Percentiles rank a stretch among this genome's conserved stretches.
phyloP scores from a whole-genome alignment of 2,113 vertebrate species.

The Tapirus terrestris region DNA sequence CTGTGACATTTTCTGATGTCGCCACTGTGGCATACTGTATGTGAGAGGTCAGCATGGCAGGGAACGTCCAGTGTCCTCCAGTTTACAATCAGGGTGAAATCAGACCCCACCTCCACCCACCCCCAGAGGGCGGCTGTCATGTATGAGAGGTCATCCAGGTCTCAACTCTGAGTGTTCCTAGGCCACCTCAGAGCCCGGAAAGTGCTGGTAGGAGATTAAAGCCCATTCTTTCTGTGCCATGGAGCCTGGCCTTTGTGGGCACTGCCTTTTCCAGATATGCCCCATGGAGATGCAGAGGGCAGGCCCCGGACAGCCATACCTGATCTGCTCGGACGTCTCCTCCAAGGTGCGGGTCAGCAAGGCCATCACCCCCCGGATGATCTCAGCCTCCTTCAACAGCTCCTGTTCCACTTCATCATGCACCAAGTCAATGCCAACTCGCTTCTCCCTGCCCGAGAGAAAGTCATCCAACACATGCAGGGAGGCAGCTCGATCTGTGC shows the following conservation, averaged over 20 bases:
- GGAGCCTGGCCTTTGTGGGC: neutral
- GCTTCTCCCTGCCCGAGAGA: slow-evolving; percentile 86
- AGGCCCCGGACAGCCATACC: slow-evolving; percentile 80
- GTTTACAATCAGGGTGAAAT: neutral
- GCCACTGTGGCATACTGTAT: neutral
- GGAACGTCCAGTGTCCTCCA: neutral
- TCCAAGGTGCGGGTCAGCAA: slow-evolving; percentile 89
- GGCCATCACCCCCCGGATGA: slow-evolving; percentile 84
- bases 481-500: neutral
- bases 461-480: rapidly evolving
- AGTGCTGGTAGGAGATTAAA: neutral
- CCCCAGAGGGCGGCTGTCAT: neutral
- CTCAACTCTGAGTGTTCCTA: neutral
- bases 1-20: neutral
- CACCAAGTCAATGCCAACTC: slow-evolving; percentile 88
- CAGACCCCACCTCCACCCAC: neutral
- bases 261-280: neutral
- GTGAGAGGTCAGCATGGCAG: neutral
- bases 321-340: slow-evolving; percentile 93
- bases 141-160: neutral
- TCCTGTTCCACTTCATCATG: slow-evolving; percentile 91
- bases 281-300: rapidly evolving
- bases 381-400: slow-evolving; percentile 91
- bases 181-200: neutral
- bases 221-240: neutral